These are phyloP conservation scores for Ephialtes manifestator DNA, from an alignment of 2,888 invertebrate species.

Conservation along the genomic window DNA sequence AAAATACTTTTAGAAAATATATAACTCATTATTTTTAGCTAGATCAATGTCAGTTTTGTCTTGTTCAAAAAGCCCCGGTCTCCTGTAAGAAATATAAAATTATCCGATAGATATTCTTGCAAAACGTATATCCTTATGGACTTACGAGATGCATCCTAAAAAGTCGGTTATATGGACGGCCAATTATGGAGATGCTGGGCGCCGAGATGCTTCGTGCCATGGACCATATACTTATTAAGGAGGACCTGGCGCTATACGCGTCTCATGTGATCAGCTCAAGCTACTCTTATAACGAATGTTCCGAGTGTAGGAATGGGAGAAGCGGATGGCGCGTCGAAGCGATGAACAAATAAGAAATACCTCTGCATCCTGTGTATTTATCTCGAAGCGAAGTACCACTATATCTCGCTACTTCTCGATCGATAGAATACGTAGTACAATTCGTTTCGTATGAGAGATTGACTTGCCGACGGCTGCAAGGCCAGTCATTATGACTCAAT, in stretches of 20 bases:
- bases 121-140: background rate
- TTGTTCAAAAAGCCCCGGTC: background rate
- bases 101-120: background rate
- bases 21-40: background rate
- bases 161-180: slow-evolving; percentile 14
- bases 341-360: slow-evolving; percentile 57
- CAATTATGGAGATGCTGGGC: slow-evolving; percentile 51
- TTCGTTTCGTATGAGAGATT: slow-evolving; percentile 61
- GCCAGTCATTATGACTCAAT: slow-evolving; percentile 64
- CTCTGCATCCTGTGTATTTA: slow-evolving; percentile 49
- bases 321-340: slow-evolving; percentile 19
- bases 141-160: background rate
- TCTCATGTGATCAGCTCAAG: slow-evolving; percentile 31
- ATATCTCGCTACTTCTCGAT: slow-evolving; percentile 40
- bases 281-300: slow-evolving; percentile 1
- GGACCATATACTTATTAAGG: slow-evolving; percentile 53
- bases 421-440: slow-evolving; percentile 53
- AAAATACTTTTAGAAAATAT: background rate
- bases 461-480: slow-evolving; percentile 55
- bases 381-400: background rate
- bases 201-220: slow-evolving; percentile 13
- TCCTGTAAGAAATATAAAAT: background rate
- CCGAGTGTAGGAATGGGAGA: slow-evolving; percentile 10
- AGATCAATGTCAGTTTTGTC: background rate
- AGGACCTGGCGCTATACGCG: slow-evolving; percentile 30